phyloP scores from a whole-genome alignment of 2,113 vertebrate genomes.

The Mystacornis crossleyi region DNA sequence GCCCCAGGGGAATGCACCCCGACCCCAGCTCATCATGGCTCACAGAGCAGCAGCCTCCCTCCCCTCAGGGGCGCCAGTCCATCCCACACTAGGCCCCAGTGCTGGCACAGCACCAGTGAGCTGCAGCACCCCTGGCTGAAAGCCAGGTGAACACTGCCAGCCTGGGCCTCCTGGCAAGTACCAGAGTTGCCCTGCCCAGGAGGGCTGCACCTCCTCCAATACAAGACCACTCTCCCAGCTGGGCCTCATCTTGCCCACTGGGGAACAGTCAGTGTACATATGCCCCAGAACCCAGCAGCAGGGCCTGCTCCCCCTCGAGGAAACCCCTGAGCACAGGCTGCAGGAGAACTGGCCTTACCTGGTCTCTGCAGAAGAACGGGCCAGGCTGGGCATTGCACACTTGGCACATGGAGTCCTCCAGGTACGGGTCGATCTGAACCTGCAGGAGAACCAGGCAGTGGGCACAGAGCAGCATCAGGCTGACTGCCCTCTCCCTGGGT shows the following conservation, averaged over 20 bases:
- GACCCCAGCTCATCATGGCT: background rate
- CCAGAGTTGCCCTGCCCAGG: background rate
- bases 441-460: slow-evolving; percentile 4
- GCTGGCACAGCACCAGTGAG: background rate
- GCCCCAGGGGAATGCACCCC: background rate
- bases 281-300: background rate
- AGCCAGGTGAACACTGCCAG: fast-evolving
- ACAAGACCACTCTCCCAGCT: background rate
- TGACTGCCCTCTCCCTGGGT: background rate
- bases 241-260: background rate
- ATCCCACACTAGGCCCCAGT: background rate
- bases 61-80: background rate
- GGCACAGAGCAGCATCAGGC: fast-evolving
- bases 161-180: background rate
- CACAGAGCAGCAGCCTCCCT: background rate
- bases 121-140: background rate
- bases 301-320: fast-evolving
- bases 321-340: background rate
- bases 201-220: background rate
- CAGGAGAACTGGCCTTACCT: slow-evolving; percentile 72
- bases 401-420: slow-evolving; percentile 97
- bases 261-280: background rate
- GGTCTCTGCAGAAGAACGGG: slow-evolving; percentile 98
- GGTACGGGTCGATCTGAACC: slow-evolving; percentile 98
- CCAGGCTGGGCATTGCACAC: slow-evolving; percentile 91